A percentile compares a stretch with the other conserved stretches of the same genome.
Conservation (phyloP, 2,888 invertebrate species). For the Hymenopus coronatus region DNA sequence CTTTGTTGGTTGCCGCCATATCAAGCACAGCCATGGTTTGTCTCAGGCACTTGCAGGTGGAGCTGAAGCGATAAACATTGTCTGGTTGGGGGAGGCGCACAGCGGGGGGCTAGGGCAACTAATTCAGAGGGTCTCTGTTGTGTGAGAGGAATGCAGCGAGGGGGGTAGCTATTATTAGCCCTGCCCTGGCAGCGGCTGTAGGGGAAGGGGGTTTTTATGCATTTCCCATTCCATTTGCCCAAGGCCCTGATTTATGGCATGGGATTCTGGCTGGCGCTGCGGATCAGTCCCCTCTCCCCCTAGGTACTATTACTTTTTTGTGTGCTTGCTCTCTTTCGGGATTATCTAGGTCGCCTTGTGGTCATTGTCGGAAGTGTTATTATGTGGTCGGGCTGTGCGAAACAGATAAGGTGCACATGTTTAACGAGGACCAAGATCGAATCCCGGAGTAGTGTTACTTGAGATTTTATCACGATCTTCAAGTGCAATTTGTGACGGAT, state of each 20-base stretch:
- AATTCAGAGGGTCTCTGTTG: conserved; percentile 3
- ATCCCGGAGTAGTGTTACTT: background rate
- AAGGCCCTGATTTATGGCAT: background rate
- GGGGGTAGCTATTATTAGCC: conserved; percentile 7
- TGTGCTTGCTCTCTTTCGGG: background rate
- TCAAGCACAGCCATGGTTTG: background rate
- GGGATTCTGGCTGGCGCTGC: background rate
- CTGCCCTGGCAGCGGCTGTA: background rate
- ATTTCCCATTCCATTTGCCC: background rate
- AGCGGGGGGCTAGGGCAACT: background rate
- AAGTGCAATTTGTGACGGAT: too few relatives aligned
- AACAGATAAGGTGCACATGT: too few relatives aligned
- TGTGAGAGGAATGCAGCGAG: background rate
- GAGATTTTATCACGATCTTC: background rate
- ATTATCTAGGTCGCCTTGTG: conserved; percentile 15
- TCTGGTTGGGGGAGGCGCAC: background rate
- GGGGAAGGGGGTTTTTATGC: conserved; percentile 5
- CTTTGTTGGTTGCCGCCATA: background rate
- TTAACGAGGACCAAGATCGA: background rate
- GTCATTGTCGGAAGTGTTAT: background rate
- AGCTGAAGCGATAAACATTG: background rate
- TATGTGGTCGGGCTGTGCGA: too few relatives aligned
- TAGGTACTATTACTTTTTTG: background rate
- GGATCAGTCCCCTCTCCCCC: background rate
- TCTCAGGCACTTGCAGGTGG: conserved; percentile 3